A percentile compares a stretch with the other conserved stretches of the same genome.
These are phyloP conservation scores for Osmoderma eremita DNA, from an alignment of 2,888 invertebrate species.

Conservation along the genomic window DNA sequence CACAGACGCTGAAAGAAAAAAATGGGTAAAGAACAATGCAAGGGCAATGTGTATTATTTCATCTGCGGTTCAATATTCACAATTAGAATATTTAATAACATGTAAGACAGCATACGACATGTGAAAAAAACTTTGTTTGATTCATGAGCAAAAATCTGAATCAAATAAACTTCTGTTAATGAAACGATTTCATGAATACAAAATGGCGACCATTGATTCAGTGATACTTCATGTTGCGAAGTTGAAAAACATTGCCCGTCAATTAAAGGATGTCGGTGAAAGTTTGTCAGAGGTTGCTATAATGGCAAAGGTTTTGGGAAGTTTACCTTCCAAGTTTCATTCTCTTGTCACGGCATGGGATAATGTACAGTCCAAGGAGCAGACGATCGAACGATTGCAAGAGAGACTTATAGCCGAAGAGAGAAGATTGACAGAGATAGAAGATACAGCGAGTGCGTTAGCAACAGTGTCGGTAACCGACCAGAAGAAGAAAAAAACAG, in stretches of 20 bases:
- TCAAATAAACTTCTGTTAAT: slow-evolving; percentile 47
- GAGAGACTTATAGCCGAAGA: slow-evolving; percentile 48
- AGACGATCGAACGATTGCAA: slow-evolving; percentile 45
- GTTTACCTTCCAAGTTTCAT: slow-evolving; percentile 44
- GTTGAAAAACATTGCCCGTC: slow-evolving; percentile 47
- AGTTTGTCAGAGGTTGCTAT: slow-evolving; percentile 44
- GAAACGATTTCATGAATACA: slow-evolving; percentile 25
- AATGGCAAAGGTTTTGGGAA: slow-evolving; percentile 50
- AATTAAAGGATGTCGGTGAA: slow-evolving; percentile 46
- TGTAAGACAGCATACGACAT: slow-evolving; percentile 49
- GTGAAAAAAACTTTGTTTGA: slow-evolving; percentile 45
- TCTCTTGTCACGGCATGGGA: slow-evolving; percentile 46
- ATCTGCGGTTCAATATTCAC: slow-evolving; percentile 44
- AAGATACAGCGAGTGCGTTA: slow-evolving; percentile 30
- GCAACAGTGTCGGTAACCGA: slow-evolving; percentile 9
- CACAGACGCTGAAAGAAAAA: slow-evolving; percentile 18
- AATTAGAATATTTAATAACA: slow-evolving; percentile 45
- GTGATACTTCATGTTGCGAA: slow-evolving; percentile 47
- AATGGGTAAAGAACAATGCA: slow-evolving; percentile 48
- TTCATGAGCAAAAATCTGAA: slow-evolving; percentile 51
- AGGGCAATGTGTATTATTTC: slow-evolving; percentile 49
- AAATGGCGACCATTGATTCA: slow-evolving; percentile 45
- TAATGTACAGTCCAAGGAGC: slow-evolving; percentile 23
- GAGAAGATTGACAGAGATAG: slow-evolving; percentile 30
- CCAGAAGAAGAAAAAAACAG: neutral